Base-by-base conservation (phyloP, 2,888 invertebrate species). In the Hydraecia micacea region DNA sequence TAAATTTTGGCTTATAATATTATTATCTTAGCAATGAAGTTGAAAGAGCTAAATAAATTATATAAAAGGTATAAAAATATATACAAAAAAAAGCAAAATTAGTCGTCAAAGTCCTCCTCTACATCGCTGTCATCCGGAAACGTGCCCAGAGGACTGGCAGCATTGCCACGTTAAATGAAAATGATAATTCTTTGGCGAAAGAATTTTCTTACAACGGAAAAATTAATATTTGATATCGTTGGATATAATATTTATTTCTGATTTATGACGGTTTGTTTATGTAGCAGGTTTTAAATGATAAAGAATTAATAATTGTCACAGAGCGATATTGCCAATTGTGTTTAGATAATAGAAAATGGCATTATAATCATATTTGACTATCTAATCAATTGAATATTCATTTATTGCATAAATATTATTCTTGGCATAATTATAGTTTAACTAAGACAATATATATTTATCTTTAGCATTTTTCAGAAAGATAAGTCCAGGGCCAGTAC, bases 1-100 rank as follows among this genome's bases (percentile, higher is more conserved):
- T 39, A 76, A 66, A 55, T 77, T n/a, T 36, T 70, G 46, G 21
- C 15, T 28, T 55, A 46, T 36, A 32, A 32, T 66, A 58, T 60
- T 69, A 49, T n/a, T 32, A 13, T 36, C 15, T 13, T 18, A 25
- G 8, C 62, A 28, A 52, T 25, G 6, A 7, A 42, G 15, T 18
- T 55, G 18, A 25, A 42, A 32, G 28, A 55, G 75, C n/a, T 75
- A 18, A 18, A 42, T 73, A 15, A 28, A 73, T 39, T 21, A 18
- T 68, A 25, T 21, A n/a, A n/a, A 13, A 71, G 28, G 4, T 13
- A 21, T 70, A 13, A 13, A 68, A 32, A 32, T 2, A 49, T 2
- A 68, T 68, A 7, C 6, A 46, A 28, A 68, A 21, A 46, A 68
- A 68, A 49, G 4, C 13, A 25, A 1, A 21, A 7, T 68, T 7